A percentile compares a stretch with the other conserved stretches of the same genome.
phyloP scores from a whole-genome alignment of 2,888 invertebrate genomes.

The Poecilus cupreus region DNA sequence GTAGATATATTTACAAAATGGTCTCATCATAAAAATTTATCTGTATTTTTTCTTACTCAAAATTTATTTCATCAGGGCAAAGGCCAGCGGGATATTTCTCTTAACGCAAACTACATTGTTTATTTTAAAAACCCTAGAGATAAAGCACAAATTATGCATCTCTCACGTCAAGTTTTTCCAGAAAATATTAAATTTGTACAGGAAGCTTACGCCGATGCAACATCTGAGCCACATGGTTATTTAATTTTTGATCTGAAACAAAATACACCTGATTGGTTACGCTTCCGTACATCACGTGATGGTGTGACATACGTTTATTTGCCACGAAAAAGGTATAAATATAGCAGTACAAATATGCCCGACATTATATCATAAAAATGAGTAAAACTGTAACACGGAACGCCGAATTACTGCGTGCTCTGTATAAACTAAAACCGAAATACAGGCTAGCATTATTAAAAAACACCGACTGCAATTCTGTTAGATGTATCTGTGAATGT shows the following conservation, averaged over 20 bases:
- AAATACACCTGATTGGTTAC: constrained; percentile 59
- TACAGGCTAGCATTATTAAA: constrained; percentile 46
- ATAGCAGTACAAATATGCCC: too few relatives aligned
- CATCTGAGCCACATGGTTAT: too few relatives aligned
- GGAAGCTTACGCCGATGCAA: too few relatives aligned
- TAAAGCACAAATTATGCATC: constrained; percentile 58
- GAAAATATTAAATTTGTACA: constrained; percentile 60
- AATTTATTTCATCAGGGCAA: too few relatives aligned
- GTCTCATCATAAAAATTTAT: too few relatives aligned
- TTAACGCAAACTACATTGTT: too few relatives aligned
- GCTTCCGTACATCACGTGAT: constrained; percentile 59
- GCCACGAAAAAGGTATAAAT: too few relatives aligned
- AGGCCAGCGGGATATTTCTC: too few relatives aligned
- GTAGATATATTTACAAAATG: not conserved
- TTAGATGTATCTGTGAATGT: too few relatives aligned
- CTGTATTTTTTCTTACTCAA: too few relatives aligned
- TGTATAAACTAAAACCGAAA: constrained; percentile 24
- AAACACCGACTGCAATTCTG: not conserved
- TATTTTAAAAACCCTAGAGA: constrained; percentile 28
- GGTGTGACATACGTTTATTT: too few relatives aligned
- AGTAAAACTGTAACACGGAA: constrained; percentile 27
- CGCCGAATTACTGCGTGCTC: constrained; percentile 37
- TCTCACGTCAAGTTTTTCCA: constrained; percentile 61
- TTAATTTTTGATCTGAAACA: constrained; percentile 62
- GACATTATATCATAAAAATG: too few relatives aligned